Evolutionary conservation across 2,797 vertebrate genomes (phyloP).

Genomic region (Mallotus villosus): DNA sequence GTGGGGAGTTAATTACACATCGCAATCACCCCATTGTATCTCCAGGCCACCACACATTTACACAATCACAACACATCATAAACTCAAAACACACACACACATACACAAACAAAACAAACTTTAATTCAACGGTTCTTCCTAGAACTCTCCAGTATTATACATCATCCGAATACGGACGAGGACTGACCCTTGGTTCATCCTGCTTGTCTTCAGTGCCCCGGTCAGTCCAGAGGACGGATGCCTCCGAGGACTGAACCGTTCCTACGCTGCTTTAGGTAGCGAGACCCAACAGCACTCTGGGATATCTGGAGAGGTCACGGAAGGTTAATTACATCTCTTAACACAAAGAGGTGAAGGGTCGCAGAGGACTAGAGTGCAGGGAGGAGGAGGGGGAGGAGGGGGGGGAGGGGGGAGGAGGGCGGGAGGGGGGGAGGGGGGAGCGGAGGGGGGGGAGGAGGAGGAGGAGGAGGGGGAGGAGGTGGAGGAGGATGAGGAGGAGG

Average conservation of each 20-base stretch:
- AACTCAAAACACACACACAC: not conserved
- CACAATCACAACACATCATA: conserved; percentile 6
- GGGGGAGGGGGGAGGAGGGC: not conserved
- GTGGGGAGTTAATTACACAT: conserved; percentile 32
- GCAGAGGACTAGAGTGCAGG: conserved; percentile 17
- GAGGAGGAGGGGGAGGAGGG: not conserved
- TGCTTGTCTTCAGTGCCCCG: too few relatives aligned
- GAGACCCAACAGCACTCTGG: conserved; percentile 44
- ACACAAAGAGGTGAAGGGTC: conserved; percentile 38
- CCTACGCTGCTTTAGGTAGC: conserved; percentile 27
- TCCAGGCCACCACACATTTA: conserved; percentile 8
- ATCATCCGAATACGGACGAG: too few relatives aligned
- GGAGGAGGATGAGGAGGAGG: not conserved
- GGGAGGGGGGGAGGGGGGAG: not conserved
- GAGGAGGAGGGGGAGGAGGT: not conserved
- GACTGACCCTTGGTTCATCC: too few relatives aligned
- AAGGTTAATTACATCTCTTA: conserved; percentile 67
- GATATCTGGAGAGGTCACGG: conserved; percentile 46
- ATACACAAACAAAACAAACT: not conserved
- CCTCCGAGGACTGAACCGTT: conserved; percentile 17
- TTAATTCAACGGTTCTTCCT: not conserved
- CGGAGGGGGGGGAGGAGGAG: not conserved
- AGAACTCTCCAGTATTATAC: not conserved
- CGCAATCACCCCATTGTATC: not conserved
- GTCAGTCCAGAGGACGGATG: too few relatives aligned